Evolutionary conservation across 2,113 vertebrate genomes (phyloP).

Genomic region (Neogale vison): DNA sequence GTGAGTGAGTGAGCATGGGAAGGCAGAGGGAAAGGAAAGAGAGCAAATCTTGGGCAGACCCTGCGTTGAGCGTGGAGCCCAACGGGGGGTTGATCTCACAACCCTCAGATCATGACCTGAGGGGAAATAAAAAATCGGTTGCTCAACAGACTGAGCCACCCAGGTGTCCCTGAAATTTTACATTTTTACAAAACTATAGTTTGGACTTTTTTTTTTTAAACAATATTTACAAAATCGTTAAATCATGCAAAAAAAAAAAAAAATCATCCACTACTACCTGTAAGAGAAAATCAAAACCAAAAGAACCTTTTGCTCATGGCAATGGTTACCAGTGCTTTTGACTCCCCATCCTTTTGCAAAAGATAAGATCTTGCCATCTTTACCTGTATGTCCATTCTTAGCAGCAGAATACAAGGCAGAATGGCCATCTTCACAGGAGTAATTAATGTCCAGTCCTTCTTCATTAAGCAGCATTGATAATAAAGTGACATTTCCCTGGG

Average conservation of each 20-base stretch:
- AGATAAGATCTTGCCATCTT: not conserved
- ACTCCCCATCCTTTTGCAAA: not conserved
- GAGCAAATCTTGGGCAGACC: not conserved
- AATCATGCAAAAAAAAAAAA: not conserved
- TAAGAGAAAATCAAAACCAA: not conserved
- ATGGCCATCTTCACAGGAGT: constrained; percentile 92
- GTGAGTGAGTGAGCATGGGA: not conserved
- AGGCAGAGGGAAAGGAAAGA: not conserved
- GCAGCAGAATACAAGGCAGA: constrained; percentile 99
- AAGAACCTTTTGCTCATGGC: not conserved
- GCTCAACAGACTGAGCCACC: not conserved
- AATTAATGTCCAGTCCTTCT: constrained; percentile 93
- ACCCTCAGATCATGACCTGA: not conserved
- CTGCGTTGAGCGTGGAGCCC: not conserved
- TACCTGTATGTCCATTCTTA: constrained; percentile 97
- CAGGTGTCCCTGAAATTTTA: not conserved
- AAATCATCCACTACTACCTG: not conserved
- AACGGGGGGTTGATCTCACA: not conserved
- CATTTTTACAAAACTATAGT: not conserved
- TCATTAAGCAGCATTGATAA: constrained; percentile 99
- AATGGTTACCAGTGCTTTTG: not conserved
- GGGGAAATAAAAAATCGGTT: not conserved
- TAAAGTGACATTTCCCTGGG: constrained; percentile 99
- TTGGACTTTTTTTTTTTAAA: not conserved
- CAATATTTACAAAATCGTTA: not conserved